These are phyloP conservation scores for Nycticorax nycticorax DNA, from an alignment of 2,113 vertebrate species.

Conservation along the genomic window DNA sequence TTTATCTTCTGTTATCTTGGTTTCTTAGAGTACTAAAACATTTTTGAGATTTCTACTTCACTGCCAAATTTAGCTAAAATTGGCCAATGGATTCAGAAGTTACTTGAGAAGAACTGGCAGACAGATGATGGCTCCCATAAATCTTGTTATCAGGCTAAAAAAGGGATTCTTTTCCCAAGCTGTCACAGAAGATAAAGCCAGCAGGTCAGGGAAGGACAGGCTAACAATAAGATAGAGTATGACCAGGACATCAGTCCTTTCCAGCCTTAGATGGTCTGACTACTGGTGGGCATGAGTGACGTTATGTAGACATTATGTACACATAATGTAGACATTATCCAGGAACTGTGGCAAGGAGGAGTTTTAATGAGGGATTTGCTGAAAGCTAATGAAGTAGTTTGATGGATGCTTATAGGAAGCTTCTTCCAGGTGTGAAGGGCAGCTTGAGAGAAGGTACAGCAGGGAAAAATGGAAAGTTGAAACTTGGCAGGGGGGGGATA, in stretches of 20 bases:
- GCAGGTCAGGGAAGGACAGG: not conserved
- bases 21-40: not conserved
- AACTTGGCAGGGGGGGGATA: not conserved
- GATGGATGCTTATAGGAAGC: not conserved
- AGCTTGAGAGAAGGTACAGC: not conserved
- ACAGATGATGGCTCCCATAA: not conserved
- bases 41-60: not conserved
- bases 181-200: not conserved
- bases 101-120: not conserved
- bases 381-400: not conserved
- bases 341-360: not conserved
- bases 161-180: not conserved
- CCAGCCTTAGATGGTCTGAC: not conserved
- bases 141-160: not conserved
- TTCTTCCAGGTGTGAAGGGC: not conserved
- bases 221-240: not conserved
- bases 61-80: not conserved
- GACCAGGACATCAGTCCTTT: not conserved
- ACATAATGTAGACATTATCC: not conserved
- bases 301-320: too few relatives aligned
- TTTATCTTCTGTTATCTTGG: not conserved
- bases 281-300: not conserved
- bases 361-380: not conserved
- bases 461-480: not conserved
- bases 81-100: not conserved